Evolutionary conservation across 2,797 vertebrate species (phyloP).

Genomic region (Pangasius larnaudii): DNA sequence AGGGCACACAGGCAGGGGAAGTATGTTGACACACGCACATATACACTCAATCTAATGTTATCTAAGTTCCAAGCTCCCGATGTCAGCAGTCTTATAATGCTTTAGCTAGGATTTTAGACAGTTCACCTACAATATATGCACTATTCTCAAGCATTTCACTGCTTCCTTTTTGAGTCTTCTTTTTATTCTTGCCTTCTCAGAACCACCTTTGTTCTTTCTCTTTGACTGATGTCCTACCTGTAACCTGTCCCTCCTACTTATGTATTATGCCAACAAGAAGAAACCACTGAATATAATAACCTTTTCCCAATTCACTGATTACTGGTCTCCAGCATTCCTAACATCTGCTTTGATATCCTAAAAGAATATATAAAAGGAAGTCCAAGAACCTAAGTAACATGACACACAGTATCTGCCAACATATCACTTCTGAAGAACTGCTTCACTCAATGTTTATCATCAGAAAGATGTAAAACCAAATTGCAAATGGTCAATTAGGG

Average conservation of each 20-base stretch:
- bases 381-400: neutral
- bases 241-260: neutral
- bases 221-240: neutral
- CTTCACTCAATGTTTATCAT: neutral
- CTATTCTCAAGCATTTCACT: neutral
- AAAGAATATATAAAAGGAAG: neutral
- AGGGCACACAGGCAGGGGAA: conserved; percentile 85
- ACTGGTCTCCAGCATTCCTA: neutral
- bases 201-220: neutral
- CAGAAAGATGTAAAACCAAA: neutral
- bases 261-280: neutral
- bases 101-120: neutral
- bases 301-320: neutral
- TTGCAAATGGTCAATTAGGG: conserved; percentile 29
- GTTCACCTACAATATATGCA: neutral
- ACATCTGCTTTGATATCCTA: neutral
- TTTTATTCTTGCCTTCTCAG: neutral
- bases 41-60: neutral
- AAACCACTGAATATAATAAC: neutral
- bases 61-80: neutral
- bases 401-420: neutral
- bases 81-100: neutral
- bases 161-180: neutral
- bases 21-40: conserved; percentile 68
- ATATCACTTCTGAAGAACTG: neutral